phyloP scores from a whole-genome alignment of 2,888 invertebrate genomes.

The Lasioglossum oenotherae region DNA sequence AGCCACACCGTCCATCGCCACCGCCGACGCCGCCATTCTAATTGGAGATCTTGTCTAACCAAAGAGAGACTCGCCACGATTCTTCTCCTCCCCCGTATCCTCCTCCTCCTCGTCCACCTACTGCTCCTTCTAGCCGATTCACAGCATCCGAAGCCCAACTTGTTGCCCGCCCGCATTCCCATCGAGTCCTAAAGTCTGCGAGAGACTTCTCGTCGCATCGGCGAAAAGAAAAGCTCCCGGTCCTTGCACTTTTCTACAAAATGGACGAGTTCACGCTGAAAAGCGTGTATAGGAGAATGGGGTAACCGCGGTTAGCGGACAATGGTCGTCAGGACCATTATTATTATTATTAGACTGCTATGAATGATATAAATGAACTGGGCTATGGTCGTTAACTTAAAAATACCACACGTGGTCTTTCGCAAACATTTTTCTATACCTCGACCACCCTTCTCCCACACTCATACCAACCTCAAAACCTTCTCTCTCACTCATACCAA shows the following conservation, averaged over 20 bases:
- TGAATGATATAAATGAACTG: too few species aligned
- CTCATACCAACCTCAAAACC: too few species aligned
- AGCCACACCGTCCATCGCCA: slow-evolving; percentile 12
- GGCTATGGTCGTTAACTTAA: too few species aligned
- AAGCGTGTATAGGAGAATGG: neutral
- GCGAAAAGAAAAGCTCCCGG: neutral
- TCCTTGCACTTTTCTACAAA: neutral
- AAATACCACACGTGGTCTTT: too few species aligned
- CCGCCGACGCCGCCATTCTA: slow-evolving; percentile 25
- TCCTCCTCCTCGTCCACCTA: neutral
- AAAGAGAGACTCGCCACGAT: neutral
- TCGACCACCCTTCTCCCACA: too few species aligned
- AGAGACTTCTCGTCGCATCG: slow-evolving; percentile 1
- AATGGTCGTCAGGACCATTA: too few species aligned
- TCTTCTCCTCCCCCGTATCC: neutral
- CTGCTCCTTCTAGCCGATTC: slow-evolving; percentile 3
- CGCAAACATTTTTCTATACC: too few species aligned
- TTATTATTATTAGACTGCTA: too few species aligned
- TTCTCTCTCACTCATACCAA: too few species aligned
- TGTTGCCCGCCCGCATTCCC: slow-evolving; percentile 32
- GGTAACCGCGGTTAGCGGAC: too few species aligned
- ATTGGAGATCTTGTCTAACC: slow-evolving; percentile 30
- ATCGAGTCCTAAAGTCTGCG: neutral
- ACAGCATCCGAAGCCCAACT: slow-evolving; percentile 21
- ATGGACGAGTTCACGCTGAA: neutral